Base-by-base conservation (phyloP, 2,888 invertebrate species). In the Lycocerus yunnanus region DNA sequence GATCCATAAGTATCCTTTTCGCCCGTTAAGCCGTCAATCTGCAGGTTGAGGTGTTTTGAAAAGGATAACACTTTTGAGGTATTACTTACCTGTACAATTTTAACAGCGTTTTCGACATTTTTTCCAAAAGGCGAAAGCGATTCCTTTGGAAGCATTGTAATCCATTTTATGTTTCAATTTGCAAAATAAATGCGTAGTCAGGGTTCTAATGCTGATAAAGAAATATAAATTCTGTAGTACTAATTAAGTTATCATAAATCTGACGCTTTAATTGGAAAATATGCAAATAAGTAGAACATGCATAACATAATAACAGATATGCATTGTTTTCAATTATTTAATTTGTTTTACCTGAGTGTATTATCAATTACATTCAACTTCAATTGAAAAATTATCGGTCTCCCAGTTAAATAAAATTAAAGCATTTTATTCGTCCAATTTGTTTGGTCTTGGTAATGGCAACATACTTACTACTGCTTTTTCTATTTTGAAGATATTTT, bases 1-100 rank as follows among this genome's bases (percentile, higher is more conserved):
- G 87, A 86, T 1, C 80, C 83, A 63, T 83, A 86, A 0, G 87
- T 88, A 78, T 89, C 88, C 1, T 59, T 43, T 66, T 74, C 66
- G 14, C 68, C 68, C 8, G 74, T 74, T 8, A 69, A 3, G 1
- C 69, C 72, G 13, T 74, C 68, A 2, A 76, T 72, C 73, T 76
- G 21, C 13, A 43, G 60, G 0, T 59, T 15, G 0, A 14, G 15
- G n/a, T 59, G 15, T 15, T n/a, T n/a, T 59, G 4, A 10, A 15
- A 1, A 4, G 8, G 1, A 15, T 8, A 59, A 14, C 10, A 27
- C 13, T 63, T 63, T 63, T 60, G 16, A 60, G 15, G 13, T 15
- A 4, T 63, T 13, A 60, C 15, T 63, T 10, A 63, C 61, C 61
- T 63, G 61, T 3, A 20, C 61, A 6, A 63, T 20, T 8, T 63